Conservation (phyloP, 2,888 invertebrate species). For the Apodemia mormo region DNA sequence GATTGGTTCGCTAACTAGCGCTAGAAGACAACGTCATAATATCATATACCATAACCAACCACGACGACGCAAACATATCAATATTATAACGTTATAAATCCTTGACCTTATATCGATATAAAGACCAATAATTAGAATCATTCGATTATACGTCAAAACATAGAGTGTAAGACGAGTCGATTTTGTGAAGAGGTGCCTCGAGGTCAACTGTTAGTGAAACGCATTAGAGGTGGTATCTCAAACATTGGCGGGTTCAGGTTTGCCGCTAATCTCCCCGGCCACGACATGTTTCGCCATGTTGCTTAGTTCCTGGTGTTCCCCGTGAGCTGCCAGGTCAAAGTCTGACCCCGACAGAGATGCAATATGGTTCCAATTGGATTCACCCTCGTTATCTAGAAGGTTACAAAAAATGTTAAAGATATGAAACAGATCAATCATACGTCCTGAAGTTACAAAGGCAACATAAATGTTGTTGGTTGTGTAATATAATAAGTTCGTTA, state of each 20-base stretch:
- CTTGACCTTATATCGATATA: too few relatives aligned
- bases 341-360: constrained; percentile 83
- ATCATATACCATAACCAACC: too few relatives aligned
- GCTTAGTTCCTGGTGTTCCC: constrained; percentile 54
- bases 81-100: too few relatives aligned
- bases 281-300: constrained; percentile 58
- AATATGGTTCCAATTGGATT: constrained; percentile 74
- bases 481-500: too few relatives aligned
- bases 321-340: constrained; percentile 84
- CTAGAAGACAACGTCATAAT: too few relatives aligned
- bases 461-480: too few relatives aligned
- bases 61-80: too few relatives aligned
- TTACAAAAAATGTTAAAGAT: constrained; percentile 3
- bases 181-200: background rate
- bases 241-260: constrained; percentile 56
- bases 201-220: background rate
- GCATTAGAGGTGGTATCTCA: constrained; percentile 28
- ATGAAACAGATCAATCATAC: background rate
- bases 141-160: background rate
- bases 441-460: too few relatives aligned
- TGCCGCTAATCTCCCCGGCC: constrained; percentile 39
- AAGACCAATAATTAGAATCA: too few relatives aligned
- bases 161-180: background rate
- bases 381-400: constrained; percentile 49
- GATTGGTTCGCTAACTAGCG: too few relatives aligned